Evolutionary conservation across 2,113 vertebrate genomes (phyloP).

Genomic region (Lipophrys pholis): DNA sequence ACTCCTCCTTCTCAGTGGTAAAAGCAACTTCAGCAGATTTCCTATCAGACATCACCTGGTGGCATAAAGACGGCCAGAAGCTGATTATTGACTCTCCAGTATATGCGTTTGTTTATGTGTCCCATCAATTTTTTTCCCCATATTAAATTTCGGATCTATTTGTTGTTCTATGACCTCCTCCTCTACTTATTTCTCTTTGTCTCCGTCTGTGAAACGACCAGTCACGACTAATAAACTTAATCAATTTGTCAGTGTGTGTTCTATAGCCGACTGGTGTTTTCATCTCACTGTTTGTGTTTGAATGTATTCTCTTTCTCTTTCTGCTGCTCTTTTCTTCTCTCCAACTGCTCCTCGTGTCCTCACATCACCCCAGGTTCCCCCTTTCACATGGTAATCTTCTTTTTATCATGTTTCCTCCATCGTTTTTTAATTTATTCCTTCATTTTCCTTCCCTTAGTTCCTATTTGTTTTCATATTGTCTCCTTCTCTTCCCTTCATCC

Average conservation of each 20-base stretch:
- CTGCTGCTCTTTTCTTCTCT: constrained; percentile 25
- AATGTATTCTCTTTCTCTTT: constrained; percentile 6
- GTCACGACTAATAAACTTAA: constrained; percentile 1
- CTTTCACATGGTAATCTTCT: constrained; percentile 15
- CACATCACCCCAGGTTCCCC: background rate
- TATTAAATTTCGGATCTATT: too few species aligned
- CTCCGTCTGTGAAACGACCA: background rate
- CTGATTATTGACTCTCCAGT: too few species aligned
- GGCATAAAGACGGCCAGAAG: too few species aligned
- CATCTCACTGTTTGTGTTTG: constrained; percentile 21
- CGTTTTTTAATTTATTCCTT: background rate
- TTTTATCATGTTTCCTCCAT: background rate
- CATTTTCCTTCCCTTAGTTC: background rate
- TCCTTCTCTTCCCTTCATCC: background rate
- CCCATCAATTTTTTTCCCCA: too few species aligned
- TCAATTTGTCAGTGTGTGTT: constrained; percentile 18
- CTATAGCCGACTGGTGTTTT: constrained; percentile 24
- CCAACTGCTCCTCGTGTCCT: constrained; percentile 35
- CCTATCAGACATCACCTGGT: too few species aligned
- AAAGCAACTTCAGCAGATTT: too few species aligned
- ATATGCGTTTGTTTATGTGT: too few species aligned
- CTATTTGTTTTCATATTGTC: background rate
- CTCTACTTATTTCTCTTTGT: background rate
- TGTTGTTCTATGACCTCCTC: too few species aligned
- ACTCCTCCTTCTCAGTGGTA: too few species aligned